phyloP scores from a whole-genome alignment of 2,888 invertebrate genomes.

The Alviniconcha strummeri region DNA sequence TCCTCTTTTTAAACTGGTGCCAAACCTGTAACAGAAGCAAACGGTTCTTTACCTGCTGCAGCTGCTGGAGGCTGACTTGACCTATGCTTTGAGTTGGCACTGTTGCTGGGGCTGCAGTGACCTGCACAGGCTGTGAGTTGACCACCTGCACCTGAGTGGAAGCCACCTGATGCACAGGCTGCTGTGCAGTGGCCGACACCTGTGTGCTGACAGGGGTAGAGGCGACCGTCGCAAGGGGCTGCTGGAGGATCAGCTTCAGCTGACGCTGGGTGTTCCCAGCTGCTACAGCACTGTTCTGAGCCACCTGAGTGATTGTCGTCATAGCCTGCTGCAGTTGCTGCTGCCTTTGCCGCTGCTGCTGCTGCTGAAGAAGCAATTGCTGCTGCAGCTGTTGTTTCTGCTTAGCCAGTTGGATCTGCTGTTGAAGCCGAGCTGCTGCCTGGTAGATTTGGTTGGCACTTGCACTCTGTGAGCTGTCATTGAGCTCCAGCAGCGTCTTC shows the following conservation, averaged over 20 bases:
- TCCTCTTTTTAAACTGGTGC: too few species aligned
- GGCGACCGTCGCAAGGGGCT: constrained; percentile 43
- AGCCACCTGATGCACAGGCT: constrained; percentile 31
- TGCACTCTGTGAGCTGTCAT: constrained; percentile 28
- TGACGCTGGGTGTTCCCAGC: constrained; percentile 49
- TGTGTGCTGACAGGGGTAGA: constrained; percentile 22
- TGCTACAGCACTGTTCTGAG: constrained; percentile 18
- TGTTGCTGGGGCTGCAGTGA: constrained; percentile 2
- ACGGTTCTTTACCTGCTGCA: constrained; percentile 60
- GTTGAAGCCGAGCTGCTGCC: constrained; percentile 41
- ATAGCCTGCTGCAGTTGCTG: constrained; percentile 48
- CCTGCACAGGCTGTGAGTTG: constrained; percentile 19
- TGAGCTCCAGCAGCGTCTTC: constrained; percentile 37
- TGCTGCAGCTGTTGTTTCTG: constrained; percentile 48
- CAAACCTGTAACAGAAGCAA: too few species aligned
- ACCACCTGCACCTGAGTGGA: constrained; percentile 31
- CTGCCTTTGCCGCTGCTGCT: constrained; percentile 49
- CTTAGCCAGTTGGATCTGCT: constrained; percentile 44
- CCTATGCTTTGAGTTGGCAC: constrained; percentile 41
- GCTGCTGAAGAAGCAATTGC: constrained; percentile 51
- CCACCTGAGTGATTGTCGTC: constrained; percentile 33
- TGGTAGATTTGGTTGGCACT: constrained; percentile 43
- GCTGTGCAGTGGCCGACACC: constrained; percentile 10
- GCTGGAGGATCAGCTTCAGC: constrained; percentile 57
- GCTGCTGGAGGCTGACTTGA: constrained; percentile 53